Evolutionary conservation across 2,113 vertebrate species (phyloP), one percentile per base, ranked within the genome.

Genomic region (Anguilla japonica): DNA sequence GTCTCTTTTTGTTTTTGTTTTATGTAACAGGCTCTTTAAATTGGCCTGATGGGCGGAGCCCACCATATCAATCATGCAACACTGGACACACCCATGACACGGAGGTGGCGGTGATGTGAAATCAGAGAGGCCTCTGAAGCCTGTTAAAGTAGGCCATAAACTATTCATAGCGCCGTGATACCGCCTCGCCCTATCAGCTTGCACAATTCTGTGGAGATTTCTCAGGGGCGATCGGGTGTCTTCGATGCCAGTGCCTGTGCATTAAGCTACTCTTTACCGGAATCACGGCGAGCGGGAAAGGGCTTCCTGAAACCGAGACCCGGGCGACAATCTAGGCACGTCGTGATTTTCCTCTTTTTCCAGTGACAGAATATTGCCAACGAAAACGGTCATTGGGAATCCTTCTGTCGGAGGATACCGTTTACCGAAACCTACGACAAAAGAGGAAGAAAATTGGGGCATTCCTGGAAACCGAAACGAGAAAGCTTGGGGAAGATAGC

Each of bases 101-200:
- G 89, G 88, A 53, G 82, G 84, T 84, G 34, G 80, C 88, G 82
- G 29, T 16, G 87, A 81, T 75, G 1, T 40, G 94, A 89, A 94
- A 96, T 89, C 79, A 91, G 91, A 92, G 39, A 80, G 20, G 82
- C 87, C n/a, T 46, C n/a, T 57, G 41, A 50, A 50, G 46, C 41
- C 84, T 79, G 43, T 85, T 60, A 89, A 93, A 95, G 90, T 91
- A 94, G 94, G 93, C 15, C 93, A 93, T 93, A 87, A 91, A 92
- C 89, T 92, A 92, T 95, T 94, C 81, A 92, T 91, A 83, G 86
- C 83, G 88, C 83, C 88, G 85, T 90, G 93, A 93, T 89, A 85
- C 75, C 6, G 78, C 57, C 88, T 56, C 81, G 88, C 86, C 88
- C 86, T 91, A 89, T 92, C 89, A 87, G 91, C 93, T 92, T 88